phyloP scores from a whole-genome alignment of 2,113 vertebrate genomes.

The Otis tarda region DNA sequence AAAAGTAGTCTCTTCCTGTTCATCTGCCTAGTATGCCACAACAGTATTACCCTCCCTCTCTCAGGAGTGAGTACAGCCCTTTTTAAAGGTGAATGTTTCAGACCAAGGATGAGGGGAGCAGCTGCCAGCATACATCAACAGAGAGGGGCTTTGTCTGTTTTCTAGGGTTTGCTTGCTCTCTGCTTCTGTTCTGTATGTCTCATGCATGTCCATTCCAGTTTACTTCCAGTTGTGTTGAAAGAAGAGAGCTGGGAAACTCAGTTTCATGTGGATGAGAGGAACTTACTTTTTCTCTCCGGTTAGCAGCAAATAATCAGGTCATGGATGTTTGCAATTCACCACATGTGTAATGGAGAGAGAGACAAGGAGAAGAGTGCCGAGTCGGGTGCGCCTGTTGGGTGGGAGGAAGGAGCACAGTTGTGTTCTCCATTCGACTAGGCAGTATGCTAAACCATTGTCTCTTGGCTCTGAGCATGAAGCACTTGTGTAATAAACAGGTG shows the following conservation, averaged over 20 bases:
- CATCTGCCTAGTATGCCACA: not conserved
- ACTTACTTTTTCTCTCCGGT: not conserved
- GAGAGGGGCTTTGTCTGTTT: not conserved
- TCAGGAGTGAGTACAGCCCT: not conserved
- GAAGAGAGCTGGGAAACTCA: not conserved
- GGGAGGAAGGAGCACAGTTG: not conserved
- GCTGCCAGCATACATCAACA: not conserved
- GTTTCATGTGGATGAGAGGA: not conserved
- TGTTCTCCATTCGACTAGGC: not conserved
- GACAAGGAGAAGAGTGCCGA: not conserved
- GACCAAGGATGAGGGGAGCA: not conserved
- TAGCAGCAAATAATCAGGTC: not conserved
- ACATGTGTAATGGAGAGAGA: rapidly evolving
- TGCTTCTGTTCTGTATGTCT: not conserved
- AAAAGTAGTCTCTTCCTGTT: not conserved
- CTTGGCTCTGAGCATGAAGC: not conserved
- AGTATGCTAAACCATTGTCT: not conserved
- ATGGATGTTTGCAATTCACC: not conserved
- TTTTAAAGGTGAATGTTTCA: not conserved
- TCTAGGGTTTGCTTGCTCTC: not conserved
- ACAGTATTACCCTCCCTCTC: not conserved
- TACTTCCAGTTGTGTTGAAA: not conserved
- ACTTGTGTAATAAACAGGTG: not conserved
- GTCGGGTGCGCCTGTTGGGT: not conserved
- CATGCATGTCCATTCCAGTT: not conserved